phyloP scores from a whole-genome alignment of 1,140 invertebrate species.

The Batillaria attramentaria region DNA sequence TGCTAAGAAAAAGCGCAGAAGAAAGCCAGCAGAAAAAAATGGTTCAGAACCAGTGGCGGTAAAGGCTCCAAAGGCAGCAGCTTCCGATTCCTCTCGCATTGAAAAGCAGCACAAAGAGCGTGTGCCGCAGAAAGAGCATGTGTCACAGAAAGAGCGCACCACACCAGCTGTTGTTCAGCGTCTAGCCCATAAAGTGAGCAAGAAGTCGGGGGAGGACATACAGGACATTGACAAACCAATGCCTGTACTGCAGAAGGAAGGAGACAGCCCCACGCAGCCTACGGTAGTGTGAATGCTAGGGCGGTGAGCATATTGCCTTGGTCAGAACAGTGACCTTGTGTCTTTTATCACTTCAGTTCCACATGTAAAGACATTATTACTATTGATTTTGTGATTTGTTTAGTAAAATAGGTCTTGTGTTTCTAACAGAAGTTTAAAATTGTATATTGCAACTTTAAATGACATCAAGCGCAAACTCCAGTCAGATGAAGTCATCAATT shows the following conservation, averaged over 20 bases:
- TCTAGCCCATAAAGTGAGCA: slow-evolving; percentile 22
- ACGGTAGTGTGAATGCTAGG: background rate
- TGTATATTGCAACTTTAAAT: no score
- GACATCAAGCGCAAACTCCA: no score
- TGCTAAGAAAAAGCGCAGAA: slow-evolving; percentile 4
- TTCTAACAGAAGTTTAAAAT: no score
- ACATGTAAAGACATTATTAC: no score
- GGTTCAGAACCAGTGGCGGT: background rate
- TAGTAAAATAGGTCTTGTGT: no score
- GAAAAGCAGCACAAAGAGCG: background rate
- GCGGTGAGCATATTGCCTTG: no score
- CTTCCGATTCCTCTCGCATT: background rate
- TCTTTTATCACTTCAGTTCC: no score
- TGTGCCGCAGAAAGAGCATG: background rate
- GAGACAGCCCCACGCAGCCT: background rate
- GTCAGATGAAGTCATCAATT: no score
- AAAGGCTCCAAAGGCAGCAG: background rate
- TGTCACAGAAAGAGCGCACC: background rate
- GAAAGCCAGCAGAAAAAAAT: background rate
- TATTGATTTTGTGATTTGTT: no score
- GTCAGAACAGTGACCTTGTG: no score
- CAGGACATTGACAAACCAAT: background rate
- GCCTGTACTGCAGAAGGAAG: background rate
- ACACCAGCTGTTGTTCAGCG: slow-evolving; percentile 7
- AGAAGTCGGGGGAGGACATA: background rate